Evolutionary conservation across 2,888 invertebrate species (phyloP).

Genomic region (Oligia latruncula): DNA sequence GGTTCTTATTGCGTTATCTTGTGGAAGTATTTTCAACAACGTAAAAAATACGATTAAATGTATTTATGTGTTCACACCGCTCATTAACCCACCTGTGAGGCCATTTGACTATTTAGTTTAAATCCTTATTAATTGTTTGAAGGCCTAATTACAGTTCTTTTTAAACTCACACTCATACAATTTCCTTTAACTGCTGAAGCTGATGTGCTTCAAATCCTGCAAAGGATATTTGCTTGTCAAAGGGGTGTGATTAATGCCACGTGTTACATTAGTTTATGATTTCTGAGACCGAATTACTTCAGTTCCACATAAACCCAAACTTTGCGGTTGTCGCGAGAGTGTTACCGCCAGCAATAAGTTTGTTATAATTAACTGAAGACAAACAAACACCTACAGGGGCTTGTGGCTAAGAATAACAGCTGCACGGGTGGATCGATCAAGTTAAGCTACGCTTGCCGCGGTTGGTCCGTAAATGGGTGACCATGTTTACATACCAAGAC

Average conservation of each 20-base stretch:
- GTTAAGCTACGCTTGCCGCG: no score
- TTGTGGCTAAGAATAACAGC: no score
- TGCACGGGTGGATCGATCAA: no score
- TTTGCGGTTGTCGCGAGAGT: conserved; percentile 24
- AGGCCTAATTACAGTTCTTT: conserved; percentile 1
- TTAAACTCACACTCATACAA: background rate
- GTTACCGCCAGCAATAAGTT: conserved; percentile 20
- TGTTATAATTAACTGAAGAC: conserved; percentile 1
- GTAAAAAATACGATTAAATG: no score
- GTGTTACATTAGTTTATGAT: conserved; percentile 28
- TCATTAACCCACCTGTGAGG: background rate
- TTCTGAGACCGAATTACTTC: conserved; percentile 12
- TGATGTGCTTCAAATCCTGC: background rate
- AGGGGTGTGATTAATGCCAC: conserved; percentile 17
- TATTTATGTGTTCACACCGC: background rate
- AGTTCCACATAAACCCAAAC: background rate
- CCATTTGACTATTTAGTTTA: background rate
- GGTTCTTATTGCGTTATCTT: background rate
- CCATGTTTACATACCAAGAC: no score
- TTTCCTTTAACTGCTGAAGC: background rate
- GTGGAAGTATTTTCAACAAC: no score
- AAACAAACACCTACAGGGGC: no score
- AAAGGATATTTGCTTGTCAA: conserved; percentile 27
- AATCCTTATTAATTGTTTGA: background rate
- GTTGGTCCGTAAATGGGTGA: no score